Base-by-base conservation (phyloP, 2,888 invertebrate genomes). In the Caenorhabditis sp. region DNA sequence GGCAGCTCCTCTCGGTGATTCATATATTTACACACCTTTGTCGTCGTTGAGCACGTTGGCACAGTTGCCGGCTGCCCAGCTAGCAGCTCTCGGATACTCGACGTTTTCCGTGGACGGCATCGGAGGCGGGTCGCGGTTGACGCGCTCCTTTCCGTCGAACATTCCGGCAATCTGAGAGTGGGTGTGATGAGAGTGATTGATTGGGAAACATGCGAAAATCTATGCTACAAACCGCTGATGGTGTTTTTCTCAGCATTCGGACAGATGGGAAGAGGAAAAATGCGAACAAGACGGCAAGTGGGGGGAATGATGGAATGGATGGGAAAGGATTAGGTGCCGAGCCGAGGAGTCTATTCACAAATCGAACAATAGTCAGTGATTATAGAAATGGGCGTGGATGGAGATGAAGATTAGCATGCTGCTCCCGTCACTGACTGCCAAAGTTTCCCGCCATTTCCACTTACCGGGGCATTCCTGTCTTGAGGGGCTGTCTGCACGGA, bases 61-160 rank as follows among this genome's bases (percentile, higher is more conserved):
- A 53, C 87, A 84, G 39, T 79, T 86, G 17, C 85, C 82, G 15
- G 83, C 71, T 9, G 82, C 80, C 88, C 88, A 88, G 13, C 83
- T 80, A 8, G 88, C 87, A 3, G 88, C 88, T 20, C 88, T 58
- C 2, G 86, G 87, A 58, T 88, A 88, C 56, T 88, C 88, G 32
- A 88, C 82, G 1, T 84, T 85, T 9, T 56, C 66, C 0, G 73
- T 56, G 9, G 74, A 55, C 17, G 82, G 82, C 15, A 62, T 43
- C n/a, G 76, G 78, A 13, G 82, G 82, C 13, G 74, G 53, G 24
- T 80, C 68, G 5, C 82, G 78, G 35, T 66, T 63, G 24, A 43
- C 45, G 24, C 62, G 50, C 17, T 68, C 71, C 5, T 61, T 61
- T 41, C 71, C 78, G 32, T 82, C 82, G 46, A 82, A 82, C 77